Base-by-base conservation (phyloP, 2,888 invertebrate species). In the Synergus laeviventris region DNA sequence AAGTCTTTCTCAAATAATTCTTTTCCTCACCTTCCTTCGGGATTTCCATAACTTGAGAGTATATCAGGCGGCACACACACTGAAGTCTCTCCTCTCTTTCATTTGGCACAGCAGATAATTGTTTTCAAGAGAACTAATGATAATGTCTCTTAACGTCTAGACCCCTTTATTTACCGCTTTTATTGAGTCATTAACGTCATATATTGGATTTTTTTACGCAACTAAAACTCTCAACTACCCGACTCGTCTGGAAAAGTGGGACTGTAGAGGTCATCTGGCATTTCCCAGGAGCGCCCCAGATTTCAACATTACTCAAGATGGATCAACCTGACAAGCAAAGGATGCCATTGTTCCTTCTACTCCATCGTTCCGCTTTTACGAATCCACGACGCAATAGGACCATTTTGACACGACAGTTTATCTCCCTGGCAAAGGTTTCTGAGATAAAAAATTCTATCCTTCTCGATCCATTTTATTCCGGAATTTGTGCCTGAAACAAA, bases 271-370 rank as follows among this genome's bases (percentile, higher is more conserved):
- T 88, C 89, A 89, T 87, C 88, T 90, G 89, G 85, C 81, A 85
- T 86, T 89, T 89, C 89, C 89, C 90, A 88, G 87, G 87, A 88
- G 86, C 89, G 87, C 90, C 90, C 89, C 91, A 91, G 91, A 91
- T 91, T 91, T 90, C 86, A 88, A 91, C 90, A 91, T 91, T 90
- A 91, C 89, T 91, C 91, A 90, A 90, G 85, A 81, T 80, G 90
- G 91, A 91, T 91, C 90, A 91, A 91, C 87, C 88, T 91, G 90
- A 87, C 91, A 89, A 78, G 79, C 73, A 77, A 76, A 75, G 81
- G 80, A 84, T 82, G 82, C 87, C 85, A 88, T 89, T 89, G 89
- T 90, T 89, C 86, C 31, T 49, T 85, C 83, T 83, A 82, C 82
- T 83, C 80, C 83, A 81, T 81, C 83, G 75, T 82, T 80, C 79